Evolutionary conservation across 2,797 vertebrate species (phyloP).

Genomic region (Coccyzus lansbergi): DNA sequence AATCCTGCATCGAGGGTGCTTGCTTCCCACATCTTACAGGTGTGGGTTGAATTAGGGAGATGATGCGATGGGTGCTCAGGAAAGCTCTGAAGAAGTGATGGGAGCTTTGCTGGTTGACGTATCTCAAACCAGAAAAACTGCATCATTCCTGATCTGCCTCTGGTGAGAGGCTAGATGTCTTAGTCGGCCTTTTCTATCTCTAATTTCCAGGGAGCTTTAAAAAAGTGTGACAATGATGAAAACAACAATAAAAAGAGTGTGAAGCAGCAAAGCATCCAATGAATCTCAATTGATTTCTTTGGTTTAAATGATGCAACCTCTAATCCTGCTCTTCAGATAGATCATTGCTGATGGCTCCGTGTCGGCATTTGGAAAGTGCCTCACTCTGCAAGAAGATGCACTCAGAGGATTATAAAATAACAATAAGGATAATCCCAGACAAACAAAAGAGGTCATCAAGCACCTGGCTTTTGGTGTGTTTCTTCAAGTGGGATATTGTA

Average conservation of each 20-base stretch:
- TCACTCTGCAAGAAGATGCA: background rate
- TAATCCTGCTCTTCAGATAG: background rate
- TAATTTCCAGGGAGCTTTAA: background rate
- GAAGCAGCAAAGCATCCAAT: background rate
- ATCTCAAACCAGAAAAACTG: background rate
- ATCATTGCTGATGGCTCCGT: background rate
- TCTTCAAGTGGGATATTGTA: background rate
- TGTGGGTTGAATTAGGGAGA: background rate
- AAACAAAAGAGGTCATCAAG: background rate
- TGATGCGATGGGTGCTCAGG: background rate
- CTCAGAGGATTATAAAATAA: conserved; percentile 19
- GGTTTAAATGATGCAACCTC: background rate
- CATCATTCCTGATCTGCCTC: background rate
- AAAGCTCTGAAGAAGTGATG: background rate
- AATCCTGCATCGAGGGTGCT: rapidly evolving
- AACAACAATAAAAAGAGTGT: background rate
- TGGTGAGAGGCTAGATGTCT: background rate
- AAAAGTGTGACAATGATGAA: background rate
- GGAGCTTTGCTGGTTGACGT: background rate
- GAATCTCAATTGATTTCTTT: background rate
- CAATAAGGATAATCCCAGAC: background rate
- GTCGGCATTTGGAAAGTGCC: background rate
- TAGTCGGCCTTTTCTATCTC: background rate
- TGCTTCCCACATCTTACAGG: background rate
- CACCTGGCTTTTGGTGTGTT: background rate